Conservation (phyloP, 2,113 vertebrate species). For the Eulemur rufifrons region DNA sequence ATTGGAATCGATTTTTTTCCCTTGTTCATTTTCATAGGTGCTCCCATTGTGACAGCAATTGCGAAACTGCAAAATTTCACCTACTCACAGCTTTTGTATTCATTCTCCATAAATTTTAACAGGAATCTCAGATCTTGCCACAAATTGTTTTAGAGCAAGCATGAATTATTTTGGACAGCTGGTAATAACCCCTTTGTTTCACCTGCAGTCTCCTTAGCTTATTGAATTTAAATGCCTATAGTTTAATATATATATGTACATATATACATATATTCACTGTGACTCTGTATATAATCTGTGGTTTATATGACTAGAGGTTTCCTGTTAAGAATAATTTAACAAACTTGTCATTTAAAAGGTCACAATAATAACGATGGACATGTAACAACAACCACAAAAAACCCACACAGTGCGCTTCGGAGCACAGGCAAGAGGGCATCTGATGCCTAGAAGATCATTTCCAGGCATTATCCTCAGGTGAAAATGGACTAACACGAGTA, state of each 20-base stretch:
- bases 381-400: not conserved
- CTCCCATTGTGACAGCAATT: slow-evolving; percentile 35
- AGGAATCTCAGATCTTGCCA: slow-evolving; percentile 24
- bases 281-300: not conserved
- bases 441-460: not conserved
- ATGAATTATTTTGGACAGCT: slow-evolving; percentile 22
- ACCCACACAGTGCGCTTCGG: not conserved
- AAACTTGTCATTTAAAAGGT: slow-evolving; percentile 40
- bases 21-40: slow-evolving; percentile 62
- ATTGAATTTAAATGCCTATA: not conserved
- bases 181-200: not conserved
- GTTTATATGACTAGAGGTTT: not conserved
- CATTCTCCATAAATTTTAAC: not conserved
- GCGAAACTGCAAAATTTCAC: slow-evolving; percentile 41
- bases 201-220: not conserved
- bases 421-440: not conserved
- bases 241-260: not conserved
- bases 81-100: not conserved
- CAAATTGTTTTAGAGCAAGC: not conserved
- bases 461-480: not conserved
- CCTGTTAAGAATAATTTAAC: slow-evolving; percentile 6
- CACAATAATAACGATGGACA: not conserved
- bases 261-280: not conserved
- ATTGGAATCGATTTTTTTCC: slow-evolving; percentile 62
- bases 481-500: not conserved